Evolutionary conservation across 2,797 vertebrate species (phyloP).

Genomic region (Eutrigla gurnardus): DNA sequence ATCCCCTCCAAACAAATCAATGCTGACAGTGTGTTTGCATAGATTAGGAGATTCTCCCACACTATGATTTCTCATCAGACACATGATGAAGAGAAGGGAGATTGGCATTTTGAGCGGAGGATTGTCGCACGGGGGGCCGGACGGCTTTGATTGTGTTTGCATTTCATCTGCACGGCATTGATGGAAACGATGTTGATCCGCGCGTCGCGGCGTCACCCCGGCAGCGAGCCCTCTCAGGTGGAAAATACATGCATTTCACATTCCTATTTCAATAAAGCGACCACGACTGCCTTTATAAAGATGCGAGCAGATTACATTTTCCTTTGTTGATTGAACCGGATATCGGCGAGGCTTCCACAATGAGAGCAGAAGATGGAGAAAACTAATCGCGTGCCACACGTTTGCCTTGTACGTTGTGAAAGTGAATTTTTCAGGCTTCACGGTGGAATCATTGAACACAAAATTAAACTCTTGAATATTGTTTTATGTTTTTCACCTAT

Average conservation of each 20-base stretch:
- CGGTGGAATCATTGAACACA: slow-evolving; percentile 7
- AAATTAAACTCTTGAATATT: slow-evolving; percentile 40
- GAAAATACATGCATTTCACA: slow-evolving; percentile 80
- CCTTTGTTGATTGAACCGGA: slow-evolving; percentile 75
- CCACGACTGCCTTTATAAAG: slow-evolving; percentile 63
- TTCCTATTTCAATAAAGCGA: slow-evolving; percentile 79
- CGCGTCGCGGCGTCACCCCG: slow-evolving; percentile 61
- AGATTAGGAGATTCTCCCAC: slow-evolving; percentile 80
- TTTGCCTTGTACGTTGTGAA: slow-evolving; percentile 48
- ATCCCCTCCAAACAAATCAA: slow-evolving; percentile 82
- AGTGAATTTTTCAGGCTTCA: slow-evolving; percentile 22
- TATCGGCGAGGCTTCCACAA: slow-evolving; percentile 65
- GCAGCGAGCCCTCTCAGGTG: slow-evolving; percentile 78
- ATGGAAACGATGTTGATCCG: slow-evolving; percentile 79
- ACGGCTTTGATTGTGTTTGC: slow-evolving; percentile 84
- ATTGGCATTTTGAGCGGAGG: slow-evolving; percentile 77
- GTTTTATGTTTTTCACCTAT: slow-evolving; percentile 30
- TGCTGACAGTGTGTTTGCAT: slow-evolving; percentile 85
- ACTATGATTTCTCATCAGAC: slow-evolving; percentile 83
- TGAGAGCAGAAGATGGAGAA: slow-evolving; percentile 56
- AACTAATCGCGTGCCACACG: slow-evolving; percentile 36
- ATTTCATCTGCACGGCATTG: slow-evolving; percentile 81
- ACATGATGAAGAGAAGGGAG: slow-evolving; percentile 75
- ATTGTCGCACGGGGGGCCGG: slow-evolving; percentile 67
- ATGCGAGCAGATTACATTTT: slow-evolving; percentile 73